Percentiles rank a stretch among this genome's conserved stretches.
Conservation (phyloP, 1,140 invertebrate species). For the Gryllus bimaculatus region DNA sequence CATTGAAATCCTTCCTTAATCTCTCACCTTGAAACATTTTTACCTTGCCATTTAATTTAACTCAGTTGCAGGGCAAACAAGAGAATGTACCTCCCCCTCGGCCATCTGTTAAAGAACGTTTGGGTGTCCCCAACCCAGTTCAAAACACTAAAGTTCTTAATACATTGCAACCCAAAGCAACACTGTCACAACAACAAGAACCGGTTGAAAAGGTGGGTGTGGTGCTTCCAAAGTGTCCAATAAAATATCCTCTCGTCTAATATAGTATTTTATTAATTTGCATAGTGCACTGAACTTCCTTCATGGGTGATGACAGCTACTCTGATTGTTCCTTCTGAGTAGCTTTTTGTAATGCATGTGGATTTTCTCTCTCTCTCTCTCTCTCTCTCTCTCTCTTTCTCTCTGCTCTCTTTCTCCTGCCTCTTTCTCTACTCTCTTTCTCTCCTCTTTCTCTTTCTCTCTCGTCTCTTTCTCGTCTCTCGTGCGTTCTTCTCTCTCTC, state of each 20-base stretch:
- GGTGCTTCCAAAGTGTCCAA: background rate
- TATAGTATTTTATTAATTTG: background rate
- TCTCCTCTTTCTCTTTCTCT: no score
- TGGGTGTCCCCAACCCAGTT: constrained; percentile 36
- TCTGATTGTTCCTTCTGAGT: no score
- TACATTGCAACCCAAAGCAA: constrained; percentile 41
- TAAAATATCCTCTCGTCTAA: background rate
- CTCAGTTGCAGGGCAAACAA: constrained; percentile 37
- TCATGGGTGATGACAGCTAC: no score
- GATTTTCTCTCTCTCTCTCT: background rate
- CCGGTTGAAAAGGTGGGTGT: constrained; percentile 22
- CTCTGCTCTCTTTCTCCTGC: no score
- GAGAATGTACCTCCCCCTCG: constrained; percentile 45
- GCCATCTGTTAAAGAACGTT: constrained; percentile 40
- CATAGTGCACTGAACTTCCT: no score
- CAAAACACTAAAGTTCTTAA: constrained; percentile 40
- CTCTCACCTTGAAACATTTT: background rate
- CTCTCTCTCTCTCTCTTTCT: no score
- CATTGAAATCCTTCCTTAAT: background rate
- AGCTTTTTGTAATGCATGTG: no score
- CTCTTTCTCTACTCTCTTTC: no score
- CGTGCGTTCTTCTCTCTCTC: background rate
- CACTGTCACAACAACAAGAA: constrained; percentile 30
- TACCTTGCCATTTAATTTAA: background rate
- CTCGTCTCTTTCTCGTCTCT: no score